phyloP scores from a whole-genome alignment of 2,888 invertebrate genomes.

The Pachymerium ferrugineum region DNA sequence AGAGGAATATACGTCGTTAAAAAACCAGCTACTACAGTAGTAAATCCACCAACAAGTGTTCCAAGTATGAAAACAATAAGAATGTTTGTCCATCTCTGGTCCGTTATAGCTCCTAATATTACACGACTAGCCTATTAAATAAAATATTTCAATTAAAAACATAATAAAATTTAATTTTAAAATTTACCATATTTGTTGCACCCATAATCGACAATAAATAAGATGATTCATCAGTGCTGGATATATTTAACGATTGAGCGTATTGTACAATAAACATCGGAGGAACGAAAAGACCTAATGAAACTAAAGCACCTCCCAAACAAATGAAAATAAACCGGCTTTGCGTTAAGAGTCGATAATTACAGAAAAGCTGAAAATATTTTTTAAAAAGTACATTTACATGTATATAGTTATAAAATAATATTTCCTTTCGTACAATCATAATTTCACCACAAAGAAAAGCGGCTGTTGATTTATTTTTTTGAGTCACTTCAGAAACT shows the following conservation, averaged over 20 bases:
- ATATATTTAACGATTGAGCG: neutral
- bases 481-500: too few relatives aligned
- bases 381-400: neutral
- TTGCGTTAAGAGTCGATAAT: neutral
- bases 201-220: neutral
- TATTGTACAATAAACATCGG: neutral
- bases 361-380: neutral
- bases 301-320: neutral
- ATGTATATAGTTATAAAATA: too few relatives aligned
- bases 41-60: neutral
- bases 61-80: conserved; percentile 5
- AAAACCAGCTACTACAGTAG: neutral
- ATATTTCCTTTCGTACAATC: too few relatives aligned
- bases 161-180: neutral
- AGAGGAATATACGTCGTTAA: neutral
- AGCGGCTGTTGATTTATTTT: too few relatives aligned
- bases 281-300: conserved; percentile 15
- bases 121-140: neutral
- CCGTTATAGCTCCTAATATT: neutral
- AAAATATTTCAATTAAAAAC: neutral
- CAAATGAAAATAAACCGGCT: neutral
- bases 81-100: neutral
- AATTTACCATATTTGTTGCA: conserved; percentile 20
- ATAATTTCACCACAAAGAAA: too few relatives aligned
- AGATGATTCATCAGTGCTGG: neutral